phyloP scores from a whole-genome alignment of 2,797 vertebrate species.

The Basileuterus tristriatus region DNA sequence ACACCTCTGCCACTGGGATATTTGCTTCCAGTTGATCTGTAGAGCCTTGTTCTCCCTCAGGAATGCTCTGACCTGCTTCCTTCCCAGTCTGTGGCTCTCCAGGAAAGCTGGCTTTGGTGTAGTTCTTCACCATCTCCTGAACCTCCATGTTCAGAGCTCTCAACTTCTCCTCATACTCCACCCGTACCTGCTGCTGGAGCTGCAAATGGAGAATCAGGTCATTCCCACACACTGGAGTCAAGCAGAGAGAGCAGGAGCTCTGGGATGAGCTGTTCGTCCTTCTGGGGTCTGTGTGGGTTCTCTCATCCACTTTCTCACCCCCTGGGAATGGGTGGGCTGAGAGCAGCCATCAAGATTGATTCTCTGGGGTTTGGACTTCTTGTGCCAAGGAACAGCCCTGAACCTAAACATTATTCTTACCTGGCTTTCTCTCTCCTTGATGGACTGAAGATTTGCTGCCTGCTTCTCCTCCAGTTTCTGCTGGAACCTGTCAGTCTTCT shows the following conservation, averaged over 20 bases:
- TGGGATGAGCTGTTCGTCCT: neutral
- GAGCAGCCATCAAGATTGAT: neutral
- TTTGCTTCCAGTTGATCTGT: neutral
- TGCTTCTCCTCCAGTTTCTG: constrained; percentile 88
- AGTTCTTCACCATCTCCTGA: constrained; percentile 80
- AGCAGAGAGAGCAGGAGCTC: neutral
- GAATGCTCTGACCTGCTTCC: neutral
- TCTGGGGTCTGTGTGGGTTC: neutral
- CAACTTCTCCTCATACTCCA: constrained; percentile 81
- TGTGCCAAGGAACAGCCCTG: neutral
- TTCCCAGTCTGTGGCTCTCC: constrained; percentile 66
- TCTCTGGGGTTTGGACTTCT: neutral
- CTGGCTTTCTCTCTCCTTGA: constrained; percentile 84
- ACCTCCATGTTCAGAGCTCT: constrained; percentile 78
- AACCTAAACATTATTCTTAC: constrained; percentile 56
- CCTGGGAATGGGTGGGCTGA: neutral
- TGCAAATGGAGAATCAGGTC: constrained; percentile 53
- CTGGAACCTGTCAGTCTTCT: constrained; percentile 79
- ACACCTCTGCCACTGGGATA: neutral
- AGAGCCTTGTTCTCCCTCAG: neutral
- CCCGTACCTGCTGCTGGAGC: constrained; percentile 83
- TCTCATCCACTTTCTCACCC: neutral
- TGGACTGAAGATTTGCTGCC: constrained; percentile 82
- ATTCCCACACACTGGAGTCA: neutral
- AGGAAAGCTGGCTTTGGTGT: constrained; percentile 74